Evolutionary conservation across 2,113 vertebrate genomes (phyloP).

Genomic region (Hypocryptadius cinnamomeus): DNA sequence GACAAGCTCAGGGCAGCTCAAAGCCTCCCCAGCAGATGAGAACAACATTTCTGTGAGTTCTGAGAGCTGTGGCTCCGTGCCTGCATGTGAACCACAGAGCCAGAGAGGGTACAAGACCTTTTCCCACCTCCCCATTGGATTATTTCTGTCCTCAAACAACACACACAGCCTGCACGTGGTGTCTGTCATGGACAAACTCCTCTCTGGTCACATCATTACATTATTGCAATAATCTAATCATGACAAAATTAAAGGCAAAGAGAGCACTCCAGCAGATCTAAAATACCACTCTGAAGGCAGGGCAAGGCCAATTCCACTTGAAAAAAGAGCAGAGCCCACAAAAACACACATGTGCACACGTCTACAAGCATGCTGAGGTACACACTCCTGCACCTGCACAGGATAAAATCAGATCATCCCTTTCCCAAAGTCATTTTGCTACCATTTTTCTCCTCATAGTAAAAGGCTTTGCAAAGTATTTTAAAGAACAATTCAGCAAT

Average conservation of each 20-base stretch:
- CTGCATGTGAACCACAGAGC: neutral
- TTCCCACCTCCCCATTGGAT: neutral
- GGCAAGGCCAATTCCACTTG: neutral
- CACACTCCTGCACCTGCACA: neutral
- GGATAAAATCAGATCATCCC: neutral
- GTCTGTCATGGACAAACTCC: neutral
- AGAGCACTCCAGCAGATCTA: neutral
- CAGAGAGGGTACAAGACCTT: neutral
- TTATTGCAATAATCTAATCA: neutral
- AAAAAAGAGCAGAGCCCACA: neutral
- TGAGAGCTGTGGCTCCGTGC: neutral
- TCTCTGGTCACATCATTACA: neutral
- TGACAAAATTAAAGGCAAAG: neutral
- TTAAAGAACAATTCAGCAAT: slow-evolving; percentile 35
- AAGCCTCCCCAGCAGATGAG: neutral
- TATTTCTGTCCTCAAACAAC: neutral
- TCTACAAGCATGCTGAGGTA: neutral
- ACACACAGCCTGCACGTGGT: fast-evolving
- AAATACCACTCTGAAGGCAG: neutral
- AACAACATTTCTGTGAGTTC: neutral
- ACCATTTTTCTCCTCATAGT: neutral
- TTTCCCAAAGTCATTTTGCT: neutral
- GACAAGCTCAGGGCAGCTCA: neutral
- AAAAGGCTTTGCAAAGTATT: slow-evolving; percentile 9
- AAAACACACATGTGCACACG: fast-evolving